Percentiles rank a stretch among this genome's conserved stretches.
phyloP scores from a whole-genome alignment of 2,797 vertebrate genomes.

The Staurois parvus region DNA sequence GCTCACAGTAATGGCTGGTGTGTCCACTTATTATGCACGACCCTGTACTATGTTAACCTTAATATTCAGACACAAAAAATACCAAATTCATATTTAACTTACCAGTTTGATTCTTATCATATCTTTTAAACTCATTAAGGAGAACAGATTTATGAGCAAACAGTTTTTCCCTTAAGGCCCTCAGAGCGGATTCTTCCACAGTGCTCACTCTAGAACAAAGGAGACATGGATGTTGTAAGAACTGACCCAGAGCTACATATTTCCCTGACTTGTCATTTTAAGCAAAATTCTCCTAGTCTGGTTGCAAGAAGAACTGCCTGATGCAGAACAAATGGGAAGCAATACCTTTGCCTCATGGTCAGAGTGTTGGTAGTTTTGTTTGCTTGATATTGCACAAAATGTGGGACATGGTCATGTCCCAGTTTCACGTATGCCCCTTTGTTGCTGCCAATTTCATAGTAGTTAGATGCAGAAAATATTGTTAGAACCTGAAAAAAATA shows the following conservation, averaged over 20 bases:
- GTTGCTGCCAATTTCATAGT: conserved; percentile 94
- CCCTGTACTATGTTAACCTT: too few relatives aligned
- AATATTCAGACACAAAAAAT: background rate
- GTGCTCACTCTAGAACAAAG: conserved; percentile 79
- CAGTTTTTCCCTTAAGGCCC: conserved; percentile 83
- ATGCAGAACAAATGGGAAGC: background rate
- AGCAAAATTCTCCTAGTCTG: background rate
- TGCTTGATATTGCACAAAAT: conserved; percentile 90
- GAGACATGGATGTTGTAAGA: background rate
- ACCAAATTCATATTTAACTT: conserved; percentile 27
- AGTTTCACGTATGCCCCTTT: conserved; percentile 92
- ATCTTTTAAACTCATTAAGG: conserved; percentile 80
- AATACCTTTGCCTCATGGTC: conserved; percentile 90
- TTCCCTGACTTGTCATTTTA: too few relatives aligned
- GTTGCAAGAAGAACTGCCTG: background rate
- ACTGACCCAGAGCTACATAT: background rate
- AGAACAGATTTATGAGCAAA: conserved; percentile 90
- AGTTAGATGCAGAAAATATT: conserved; percentile 89
- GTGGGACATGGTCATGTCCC: conserved; percentile 86
- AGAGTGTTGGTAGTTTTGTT: conserved; percentile 81
- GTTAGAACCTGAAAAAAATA: conserved; percentile 77
- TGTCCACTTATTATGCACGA: too few relatives aligned
- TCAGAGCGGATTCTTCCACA: conserved; percentile 90
- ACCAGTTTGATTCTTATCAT: conserved; percentile 82
- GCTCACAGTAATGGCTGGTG: too few relatives aligned